Base-by-base conservation (phyloP, 2,797 vertebrate genomes). In the Cichlasoma orientale region DNA sequence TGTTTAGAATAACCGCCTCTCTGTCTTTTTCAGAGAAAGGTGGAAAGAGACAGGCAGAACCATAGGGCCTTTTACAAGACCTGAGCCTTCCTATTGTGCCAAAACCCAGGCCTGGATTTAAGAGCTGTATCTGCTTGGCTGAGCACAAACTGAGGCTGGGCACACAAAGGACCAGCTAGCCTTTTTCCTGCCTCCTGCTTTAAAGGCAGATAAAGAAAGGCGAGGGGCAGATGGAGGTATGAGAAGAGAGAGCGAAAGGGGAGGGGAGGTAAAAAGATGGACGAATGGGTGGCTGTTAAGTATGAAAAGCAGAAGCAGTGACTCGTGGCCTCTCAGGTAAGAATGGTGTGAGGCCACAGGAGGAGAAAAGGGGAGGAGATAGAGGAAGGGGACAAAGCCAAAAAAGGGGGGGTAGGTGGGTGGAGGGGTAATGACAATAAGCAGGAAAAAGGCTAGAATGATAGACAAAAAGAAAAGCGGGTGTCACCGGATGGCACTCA, bases 151-250 rank as follows among this genome's bases (percentile, higher is more conserved):
- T 93, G 88, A 92, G 86, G 80, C 82, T 53, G 5, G 61, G 69
- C 58, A 73, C 90, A 93, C 91, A 92, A 91, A 92, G 86, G 90
- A 90, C 77, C 79, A 66, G 82, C 91, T 89, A 57, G 90, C 83
- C 90, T 92, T 92, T 93, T 92, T 88, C 74, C 84, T 91, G 89
- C 89, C 89, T 89, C 56, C 83, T 87, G 81, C 87, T 92, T 88
- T 90, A 90, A 92, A 90, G 86, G 80, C 87, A 84, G 85, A 90
- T 86, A 86, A 92, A 94, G 87, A 89, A 93, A 93, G 72, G 76
- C 77, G 16, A 83, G 79, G 82, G 85, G 91, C 93, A 94, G 94
- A 94, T 94, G 92, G 94, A 90, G 87, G 88, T 88, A 79, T 80
- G 85, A 84, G 82, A 83, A 77, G 81, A 88, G 77, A 81, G 59